Evolutionary conservation across 2,888 invertebrate species (phyloP), one percentile per base, ranked within the genome.

Genomic region (Phortica okadai): DNA sequence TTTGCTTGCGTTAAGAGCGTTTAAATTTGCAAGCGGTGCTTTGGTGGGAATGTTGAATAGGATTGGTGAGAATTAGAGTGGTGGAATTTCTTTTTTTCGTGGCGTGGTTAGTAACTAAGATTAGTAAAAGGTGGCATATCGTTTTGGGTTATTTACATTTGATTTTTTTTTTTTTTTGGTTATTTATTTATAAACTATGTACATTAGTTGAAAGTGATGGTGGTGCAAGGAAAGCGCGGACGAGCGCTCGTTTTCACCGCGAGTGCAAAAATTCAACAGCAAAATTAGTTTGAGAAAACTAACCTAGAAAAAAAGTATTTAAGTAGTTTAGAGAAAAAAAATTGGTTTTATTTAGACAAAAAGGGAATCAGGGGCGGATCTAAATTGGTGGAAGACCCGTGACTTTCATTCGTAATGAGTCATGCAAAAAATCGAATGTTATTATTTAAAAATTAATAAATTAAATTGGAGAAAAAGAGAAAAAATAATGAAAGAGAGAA

Each of bases 371-470:
- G 10, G 10, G 56, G 70, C 33, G 33, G n/a, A 33, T 33, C 33
- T 33, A 10, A 64, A n/a, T 64, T 64, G 1, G 1, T 21, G 21
- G n/a, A 44, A 70, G 59, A 42, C 21, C 21, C 45, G 7, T 11
- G 64, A 5, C 11, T 64, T 59, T 64, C 62, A 7, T 62, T 62
- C 21, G 62, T 62, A 11, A 62, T 54, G 11, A 50, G 76, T 82
- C 84, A 85, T 85, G 84, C 85, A 84, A 83, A 79, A 70, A 25
- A 16, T 50, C 50, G 41, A 78, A 54, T 69, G 42, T 66, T 76
- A 75, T 41, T 73, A 77, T 50, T 66, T 50, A 73, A 69, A 67
- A 64, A 62, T 56, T 44, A 44, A 67, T 64, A 64, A 58, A 8
- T 41, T 10, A 72, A 74, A 72, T 58, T 10, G 73, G 59, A 45